A percentile compares a stretch with the other conserved stretches of the same genome.
These are phyloP conservation scores for Enteromius radiatus DNA, from an alignment of 2,797 vertebrate species.

Conservation along the genomic window DNA sequence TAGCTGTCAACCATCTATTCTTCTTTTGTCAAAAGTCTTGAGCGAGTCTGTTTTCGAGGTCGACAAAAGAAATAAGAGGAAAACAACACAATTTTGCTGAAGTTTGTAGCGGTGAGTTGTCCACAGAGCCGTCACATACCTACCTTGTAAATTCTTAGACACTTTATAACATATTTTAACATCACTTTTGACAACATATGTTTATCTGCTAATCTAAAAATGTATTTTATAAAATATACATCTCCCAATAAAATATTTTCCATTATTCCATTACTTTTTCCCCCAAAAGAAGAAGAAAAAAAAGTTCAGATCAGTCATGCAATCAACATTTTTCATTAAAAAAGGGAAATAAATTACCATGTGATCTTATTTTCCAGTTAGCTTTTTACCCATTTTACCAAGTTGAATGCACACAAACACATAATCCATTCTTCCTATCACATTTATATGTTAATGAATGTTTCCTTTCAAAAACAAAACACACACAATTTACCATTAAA, in stretches of 20 bases:
- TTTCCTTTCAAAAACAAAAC: background rate
- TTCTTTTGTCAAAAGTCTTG: slow-evolving; percentile 42
- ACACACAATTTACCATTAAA: slow-evolving; percentile 3
- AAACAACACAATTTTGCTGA: slow-evolving; percentile 59
- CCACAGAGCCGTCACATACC: slow-evolving; percentile 48
- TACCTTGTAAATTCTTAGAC: slow-evolving; percentile 17
- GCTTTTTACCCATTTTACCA: slow-evolving; percentile 1
- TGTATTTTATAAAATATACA: slow-evolving; percentile 85
- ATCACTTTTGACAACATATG: slow-evolving; percentile 74
- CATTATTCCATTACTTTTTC: slow-evolving; percentile 57
- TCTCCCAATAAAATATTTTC: slow-evolving; percentile 81
- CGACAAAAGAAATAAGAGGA: slow-evolving; percentile 52
- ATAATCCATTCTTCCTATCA: background rate
- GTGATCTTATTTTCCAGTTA: slow-evolving; percentile 10
- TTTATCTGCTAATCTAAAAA: slow-evolving; percentile 81
- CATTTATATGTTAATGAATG: background rate
- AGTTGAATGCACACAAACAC: slow-evolving; percentile 10
- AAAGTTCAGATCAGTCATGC: slow-evolving; percentile 62
- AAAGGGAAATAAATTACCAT: slow-evolving; percentile 52
- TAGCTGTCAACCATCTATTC: slow-evolving; percentile 21
- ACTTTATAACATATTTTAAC: slow-evolving; percentile 69
- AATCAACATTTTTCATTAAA: slow-evolving; percentile 59
- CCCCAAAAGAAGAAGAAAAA: slow-evolving; percentile 63
- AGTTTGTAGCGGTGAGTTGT: background rate
- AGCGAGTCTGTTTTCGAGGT: slow-evolving; percentile 16